Conservation (phyloP, 2,797 vertebrate genomes). For the Prunella strophiata region DNA sequence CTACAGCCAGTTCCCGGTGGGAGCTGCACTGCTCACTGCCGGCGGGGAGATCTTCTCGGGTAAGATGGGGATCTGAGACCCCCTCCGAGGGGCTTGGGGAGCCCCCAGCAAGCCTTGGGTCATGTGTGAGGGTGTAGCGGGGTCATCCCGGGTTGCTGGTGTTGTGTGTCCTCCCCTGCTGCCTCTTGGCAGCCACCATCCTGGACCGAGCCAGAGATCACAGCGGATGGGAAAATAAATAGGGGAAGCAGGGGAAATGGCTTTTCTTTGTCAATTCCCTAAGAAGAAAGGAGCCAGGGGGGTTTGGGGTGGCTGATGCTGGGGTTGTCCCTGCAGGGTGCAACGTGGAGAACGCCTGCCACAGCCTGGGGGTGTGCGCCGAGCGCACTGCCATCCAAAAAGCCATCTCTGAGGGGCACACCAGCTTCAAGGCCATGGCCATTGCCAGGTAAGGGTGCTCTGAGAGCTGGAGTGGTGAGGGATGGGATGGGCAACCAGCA, state of each 20-base stretch:
- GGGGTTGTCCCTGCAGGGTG: conserved; percentile 80
- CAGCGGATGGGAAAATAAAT: neutral
- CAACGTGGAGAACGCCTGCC: conserved; percentile 90
- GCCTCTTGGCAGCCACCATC: neutral
- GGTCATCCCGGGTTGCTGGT: neutral
- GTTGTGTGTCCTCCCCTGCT: neutral
- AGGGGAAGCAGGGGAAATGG: neutral
- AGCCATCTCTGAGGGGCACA: conserved; percentile 87
- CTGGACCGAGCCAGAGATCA: neutral
- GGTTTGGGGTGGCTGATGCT: neutral
- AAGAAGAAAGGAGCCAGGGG: accelerated
- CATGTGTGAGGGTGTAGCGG: accelerated
- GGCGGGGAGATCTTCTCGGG: conserved; percentile 84
- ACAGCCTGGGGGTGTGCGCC: conserved; percentile 86
- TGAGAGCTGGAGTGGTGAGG: accelerated
- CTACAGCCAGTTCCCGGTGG: conserved; percentile 92
- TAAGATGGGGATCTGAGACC: conserved; percentile 41
- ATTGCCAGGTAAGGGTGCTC: conserved; percentile 81
- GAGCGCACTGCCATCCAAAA: conserved; percentile 87
- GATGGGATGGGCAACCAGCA: accelerated
- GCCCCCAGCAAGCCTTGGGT: neutral
- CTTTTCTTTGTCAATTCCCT: neutral
- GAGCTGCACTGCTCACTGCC: conserved; percentile 85
- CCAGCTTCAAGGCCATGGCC: conserved; percentile 87
- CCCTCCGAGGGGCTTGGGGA: neutral